These are phyloP conservation scores for Trachymyrmex septentrionalis DNA, from an alignment of 1,140 invertebrate species.

Conservation along the genomic window DNA sequence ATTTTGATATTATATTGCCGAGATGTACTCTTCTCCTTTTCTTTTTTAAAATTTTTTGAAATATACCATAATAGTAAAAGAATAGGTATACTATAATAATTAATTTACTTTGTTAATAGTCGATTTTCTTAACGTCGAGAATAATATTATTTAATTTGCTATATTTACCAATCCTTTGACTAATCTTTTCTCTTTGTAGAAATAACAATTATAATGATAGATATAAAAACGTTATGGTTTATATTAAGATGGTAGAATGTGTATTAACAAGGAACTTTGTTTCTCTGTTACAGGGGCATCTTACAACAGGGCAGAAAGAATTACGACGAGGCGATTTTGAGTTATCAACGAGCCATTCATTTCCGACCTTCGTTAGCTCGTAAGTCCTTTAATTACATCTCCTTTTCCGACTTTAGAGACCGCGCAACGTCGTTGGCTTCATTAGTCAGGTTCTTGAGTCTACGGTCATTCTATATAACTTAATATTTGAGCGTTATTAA, in stretches of 20 bases:
- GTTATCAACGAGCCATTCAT: slow-evolving; percentile 96
- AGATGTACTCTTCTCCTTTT: neutral
- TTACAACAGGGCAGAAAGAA: slow-evolving; percentile 96
- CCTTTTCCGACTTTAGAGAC: slow-evolving; percentile 24
- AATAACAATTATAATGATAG: slow-evolving; percentile 10
- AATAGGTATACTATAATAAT: neutral
- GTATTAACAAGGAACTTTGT: slow-evolving; percentile 15
- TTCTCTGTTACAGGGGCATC: slow-evolving; percentile 93
- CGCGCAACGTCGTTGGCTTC: slow-evolving; percentile 13
- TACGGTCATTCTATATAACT: slow-evolving; percentile 25
- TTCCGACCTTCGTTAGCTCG: slow-evolving; percentile 97
- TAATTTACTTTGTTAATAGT: slow-evolving; percentile 15
- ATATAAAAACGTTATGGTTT: neutral
- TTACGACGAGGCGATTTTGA: slow-evolving; percentile 95
- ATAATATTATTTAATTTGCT: neutral
- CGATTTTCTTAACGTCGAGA: neutral
- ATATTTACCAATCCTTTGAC: neutral
- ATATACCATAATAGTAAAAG: neutral
- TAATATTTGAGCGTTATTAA: slow-evolving; percentile 51
- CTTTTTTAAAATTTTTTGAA: slow-evolving; percentile 2
- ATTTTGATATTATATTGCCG: slow-evolving; percentile 58
- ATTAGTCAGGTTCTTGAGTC: slow-evolving; percentile 16
- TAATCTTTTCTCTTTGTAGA: neutral
- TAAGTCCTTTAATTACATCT: slow-evolving; percentile 88
- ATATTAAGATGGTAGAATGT: neutral